Conservation (phyloP, 1,140 invertebrate genomes). For the Drosophila ironensis region DNA sequence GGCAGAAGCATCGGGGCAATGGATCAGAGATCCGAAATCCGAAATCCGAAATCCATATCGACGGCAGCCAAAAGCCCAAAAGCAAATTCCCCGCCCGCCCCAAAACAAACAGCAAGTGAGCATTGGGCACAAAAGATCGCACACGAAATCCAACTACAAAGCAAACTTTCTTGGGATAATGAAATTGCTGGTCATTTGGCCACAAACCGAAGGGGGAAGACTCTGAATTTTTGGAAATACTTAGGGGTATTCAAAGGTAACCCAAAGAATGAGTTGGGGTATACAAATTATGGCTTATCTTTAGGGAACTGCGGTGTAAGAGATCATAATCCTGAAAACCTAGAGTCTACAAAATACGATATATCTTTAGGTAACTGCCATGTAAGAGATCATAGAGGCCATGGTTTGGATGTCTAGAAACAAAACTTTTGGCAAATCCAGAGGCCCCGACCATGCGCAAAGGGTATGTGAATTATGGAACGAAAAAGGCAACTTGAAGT, state of each 20-base stretch:
- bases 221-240: neutral
- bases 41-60: neutral
- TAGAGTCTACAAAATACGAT: too few species aligned
- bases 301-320: too few species aligned
- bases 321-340: too few species aligned
- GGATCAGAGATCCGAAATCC: neutral
- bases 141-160: neutral
- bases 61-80: neutral
- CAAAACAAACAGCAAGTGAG: conserved; percentile 17
- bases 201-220: neutral
- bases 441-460: neutral
- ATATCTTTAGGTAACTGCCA: too few species aligned
- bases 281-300: too few species aligned
- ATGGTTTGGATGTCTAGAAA: too few species aligned
- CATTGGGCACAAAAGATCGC: neutral
- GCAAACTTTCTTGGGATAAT: neutral
- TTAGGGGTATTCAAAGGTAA: neutral
- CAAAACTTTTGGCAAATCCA: too few species aligned
- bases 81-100: neutral
- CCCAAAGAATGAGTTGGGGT: too few species aligned
- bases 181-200: neutral
- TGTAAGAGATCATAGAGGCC: too few species aligned
- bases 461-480: conserved; percentile 14
- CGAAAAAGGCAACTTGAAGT: conserved; percentile 26
- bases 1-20: neutral